These are phyloP conservation scores for Amphipyra berbera DNA, from an alignment of 2,888 invertebrate genomes.

Conservation along the genomic window DNA sequence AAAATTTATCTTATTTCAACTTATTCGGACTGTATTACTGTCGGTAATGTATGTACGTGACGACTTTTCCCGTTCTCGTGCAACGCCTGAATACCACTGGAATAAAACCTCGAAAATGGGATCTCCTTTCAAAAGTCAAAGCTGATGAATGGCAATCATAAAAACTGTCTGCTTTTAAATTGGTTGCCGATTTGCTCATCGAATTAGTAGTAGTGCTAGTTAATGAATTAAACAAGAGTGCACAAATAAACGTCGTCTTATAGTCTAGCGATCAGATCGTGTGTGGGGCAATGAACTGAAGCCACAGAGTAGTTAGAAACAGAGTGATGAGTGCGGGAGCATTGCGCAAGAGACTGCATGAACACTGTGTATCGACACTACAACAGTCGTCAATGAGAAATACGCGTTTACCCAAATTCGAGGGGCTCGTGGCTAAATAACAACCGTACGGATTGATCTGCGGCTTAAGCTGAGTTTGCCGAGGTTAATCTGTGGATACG, in stretches of 20 bases:
- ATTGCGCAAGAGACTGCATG: not conserved
- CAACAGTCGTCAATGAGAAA: not conserved
- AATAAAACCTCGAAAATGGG: no score
- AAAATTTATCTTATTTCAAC: no score
- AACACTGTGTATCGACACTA: not conserved
- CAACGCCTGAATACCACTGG: no score
- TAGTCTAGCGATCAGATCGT: slow-evolving; percentile 67
- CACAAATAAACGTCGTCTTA: slow-evolving; percentile 61
- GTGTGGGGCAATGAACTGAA: slow-evolving; percentile 51
- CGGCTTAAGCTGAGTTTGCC: no score
- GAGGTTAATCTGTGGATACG: no score
- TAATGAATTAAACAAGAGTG: slow-evolving; percentile 48
- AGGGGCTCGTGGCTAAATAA: no score
- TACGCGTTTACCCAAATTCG: no score
- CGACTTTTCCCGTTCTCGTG: no score
- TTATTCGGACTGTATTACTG: no score
- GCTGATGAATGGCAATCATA: slow-evolving; percentile 5
- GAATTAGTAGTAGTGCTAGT: slow-evolving; percentile 14
- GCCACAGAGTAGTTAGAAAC: slow-evolving; percentile 15
- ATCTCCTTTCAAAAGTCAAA: slow-evolving; percentile 8
- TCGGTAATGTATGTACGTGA: no score
- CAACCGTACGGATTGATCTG: no score
- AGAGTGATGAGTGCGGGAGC: not conserved
- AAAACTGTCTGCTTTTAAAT: slow-evolving; percentile 15
- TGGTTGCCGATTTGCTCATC: slow-evolving; percentile 7